Conservation (phyloP, 2,113 vertebrate species). For the Aplodontia rufa region DNA sequence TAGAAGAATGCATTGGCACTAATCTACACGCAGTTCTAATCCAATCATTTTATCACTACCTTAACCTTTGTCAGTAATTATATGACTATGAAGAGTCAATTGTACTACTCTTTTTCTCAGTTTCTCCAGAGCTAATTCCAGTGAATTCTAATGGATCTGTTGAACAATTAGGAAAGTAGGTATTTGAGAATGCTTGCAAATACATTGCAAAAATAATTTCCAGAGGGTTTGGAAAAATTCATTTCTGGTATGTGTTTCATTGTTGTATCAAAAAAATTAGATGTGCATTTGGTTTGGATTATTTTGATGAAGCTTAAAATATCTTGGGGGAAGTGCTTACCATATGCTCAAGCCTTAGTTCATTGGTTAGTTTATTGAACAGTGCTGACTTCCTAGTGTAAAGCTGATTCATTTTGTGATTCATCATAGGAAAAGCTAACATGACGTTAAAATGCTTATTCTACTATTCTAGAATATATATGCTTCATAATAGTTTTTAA, state of each 20-base stretch:
- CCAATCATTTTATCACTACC: background rate
- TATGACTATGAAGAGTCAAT: background rate
- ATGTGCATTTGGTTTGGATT: conserved; percentile 35
- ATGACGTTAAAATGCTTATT: conserved; percentile 38
- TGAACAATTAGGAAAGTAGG: background rate
- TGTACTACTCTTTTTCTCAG: background rate
- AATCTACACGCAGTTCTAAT: background rate
- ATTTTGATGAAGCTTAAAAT: conserved; percentile 64
- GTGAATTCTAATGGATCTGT: background rate
- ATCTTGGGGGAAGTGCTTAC: conserved; percentile 43
- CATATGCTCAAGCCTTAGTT: conserved; percentile 63
- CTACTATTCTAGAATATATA: conserved; percentile 54
- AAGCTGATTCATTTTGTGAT: conserved; percentile 63
- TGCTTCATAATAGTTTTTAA: conserved; percentile 75
- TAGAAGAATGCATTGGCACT: background rate
- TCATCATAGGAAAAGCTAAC: conserved; percentile 66
- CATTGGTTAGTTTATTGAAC: conserved; percentile 75
- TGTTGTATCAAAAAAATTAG: conserved; percentile 19
- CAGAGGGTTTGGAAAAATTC: background rate
- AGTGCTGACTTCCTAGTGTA: conserved; percentile 43
- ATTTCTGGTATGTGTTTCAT: background rate
- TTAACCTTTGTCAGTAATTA: background rate
- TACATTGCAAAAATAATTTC: background rate
- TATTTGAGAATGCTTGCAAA: background rate
- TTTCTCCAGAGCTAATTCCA: background rate